Evolutionary conservation across 2,113 vertebrate species (phyloP).

Genomic region (Ranitomeya imitator): DNA sequence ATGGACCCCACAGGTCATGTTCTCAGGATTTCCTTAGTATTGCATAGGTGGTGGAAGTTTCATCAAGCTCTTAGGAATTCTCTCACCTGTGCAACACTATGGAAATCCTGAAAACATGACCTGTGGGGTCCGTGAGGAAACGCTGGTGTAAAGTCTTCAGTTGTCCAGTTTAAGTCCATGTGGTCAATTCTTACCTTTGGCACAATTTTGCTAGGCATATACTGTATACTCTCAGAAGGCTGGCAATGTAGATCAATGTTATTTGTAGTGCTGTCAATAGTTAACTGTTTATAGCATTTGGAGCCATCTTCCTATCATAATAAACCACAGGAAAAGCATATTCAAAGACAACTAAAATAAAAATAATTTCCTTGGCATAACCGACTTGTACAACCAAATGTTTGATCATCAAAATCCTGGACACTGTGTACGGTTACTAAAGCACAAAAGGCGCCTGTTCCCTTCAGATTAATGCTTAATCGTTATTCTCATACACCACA

Average conservation of each 20-base stretch:
- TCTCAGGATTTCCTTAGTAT: too few relatives aligned
- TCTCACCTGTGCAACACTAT: too few relatives aligned
- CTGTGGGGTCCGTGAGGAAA: too few relatives aligned
- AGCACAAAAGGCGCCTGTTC: conserved; percentile 48
- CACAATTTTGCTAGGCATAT: background rate
- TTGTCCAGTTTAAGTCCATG: background rate
- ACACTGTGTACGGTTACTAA: background rate
- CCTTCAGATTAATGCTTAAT: conserved; percentile 45
- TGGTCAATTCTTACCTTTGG: background rate
- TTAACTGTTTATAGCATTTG: background rate
- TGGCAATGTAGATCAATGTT: background rate
- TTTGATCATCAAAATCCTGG: conserved; percentile 7
- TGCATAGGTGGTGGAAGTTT: too few relatives aligned
- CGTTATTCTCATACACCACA: conserved; percentile 34
- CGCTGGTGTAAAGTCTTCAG: too few relatives aligned
- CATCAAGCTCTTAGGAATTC: too few relatives aligned
- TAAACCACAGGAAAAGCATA: background rate
- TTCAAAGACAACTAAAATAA: background rate
- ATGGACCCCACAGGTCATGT: too few relatives aligned
- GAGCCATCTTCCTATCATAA: background rate
- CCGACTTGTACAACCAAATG: background rate
- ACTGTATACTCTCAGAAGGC: background rate
- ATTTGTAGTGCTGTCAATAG: conserved; percentile 6
- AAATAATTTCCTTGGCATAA: background rate
- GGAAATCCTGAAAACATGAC: too few relatives aligned